Evolutionary conservation across 2,113 vertebrate genomes (phyloP).

Genomic region (Aramus guarauna): DNA sequence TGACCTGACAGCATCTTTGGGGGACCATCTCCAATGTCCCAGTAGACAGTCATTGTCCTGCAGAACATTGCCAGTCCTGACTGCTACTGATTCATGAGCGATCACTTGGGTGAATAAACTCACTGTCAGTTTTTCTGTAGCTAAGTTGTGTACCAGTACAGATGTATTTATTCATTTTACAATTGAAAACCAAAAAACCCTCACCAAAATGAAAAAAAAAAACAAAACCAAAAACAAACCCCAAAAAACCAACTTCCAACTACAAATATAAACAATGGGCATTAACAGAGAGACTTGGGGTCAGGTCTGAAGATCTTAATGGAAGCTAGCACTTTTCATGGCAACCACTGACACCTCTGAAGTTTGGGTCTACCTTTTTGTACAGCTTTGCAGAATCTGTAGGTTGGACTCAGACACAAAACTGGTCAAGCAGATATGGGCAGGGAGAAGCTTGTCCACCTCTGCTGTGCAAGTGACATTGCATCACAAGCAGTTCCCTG

Average conservation of each 20-base stretch:
- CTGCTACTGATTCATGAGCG: background rate
- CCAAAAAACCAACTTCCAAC: background rate
- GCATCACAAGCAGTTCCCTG: background rate
- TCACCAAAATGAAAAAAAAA: background rate
- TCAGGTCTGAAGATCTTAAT: background rate
- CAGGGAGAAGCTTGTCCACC: background rate
- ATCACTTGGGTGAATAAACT: background rate
- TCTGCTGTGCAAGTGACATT: background rate
- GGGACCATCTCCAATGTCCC: accelerated
- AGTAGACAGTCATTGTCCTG: background rate
- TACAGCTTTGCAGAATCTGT: background rate
- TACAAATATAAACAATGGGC: background rate
- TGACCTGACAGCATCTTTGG: background rate
- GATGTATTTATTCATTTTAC: background rate
- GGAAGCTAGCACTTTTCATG: background rate
- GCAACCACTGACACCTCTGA: background rate
- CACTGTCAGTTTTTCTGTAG: background rate
- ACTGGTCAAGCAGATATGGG: background rate
- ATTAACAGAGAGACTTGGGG: background rate
- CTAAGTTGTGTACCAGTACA: background rate
- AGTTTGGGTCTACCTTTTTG: background rate
- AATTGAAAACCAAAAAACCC: background rate
- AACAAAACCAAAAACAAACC: no score
- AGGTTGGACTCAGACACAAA: background rate
- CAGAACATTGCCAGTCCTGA: background rate